Evolutionary conservation across 2,113 vertebrate species (phyloP).

Genomic region (Trachemys scripta): DNA sequence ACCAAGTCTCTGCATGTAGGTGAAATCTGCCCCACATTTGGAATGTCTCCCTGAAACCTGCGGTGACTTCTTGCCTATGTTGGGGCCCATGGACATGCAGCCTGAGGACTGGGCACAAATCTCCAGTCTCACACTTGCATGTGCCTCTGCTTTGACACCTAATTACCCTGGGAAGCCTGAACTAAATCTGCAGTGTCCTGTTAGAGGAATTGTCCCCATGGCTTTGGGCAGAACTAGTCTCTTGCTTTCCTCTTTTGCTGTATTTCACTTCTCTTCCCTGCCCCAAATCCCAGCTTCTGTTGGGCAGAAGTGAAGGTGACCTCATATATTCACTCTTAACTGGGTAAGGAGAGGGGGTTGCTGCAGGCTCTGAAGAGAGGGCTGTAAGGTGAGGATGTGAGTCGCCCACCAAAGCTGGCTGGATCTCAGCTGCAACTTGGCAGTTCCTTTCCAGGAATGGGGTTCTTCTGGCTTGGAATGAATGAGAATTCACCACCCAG

Average conservation of each 20-base stretch:
- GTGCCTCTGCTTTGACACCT: background rate
- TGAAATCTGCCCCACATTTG: background rate
- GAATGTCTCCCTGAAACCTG: background rate
- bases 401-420: background rate
- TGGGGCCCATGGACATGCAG: background rate
- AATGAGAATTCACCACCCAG: background rate
- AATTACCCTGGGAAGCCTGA: background rate
- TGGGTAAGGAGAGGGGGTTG: conserved; percentile 1
- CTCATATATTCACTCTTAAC: background rate
- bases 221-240: background rate
- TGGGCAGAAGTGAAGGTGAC: background rate
- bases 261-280: background rate
- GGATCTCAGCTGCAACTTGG: background rate
- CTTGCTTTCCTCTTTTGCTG: background rate
- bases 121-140: background rate
- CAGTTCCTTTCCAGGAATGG: background rate
- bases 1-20: background rate
- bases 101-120: background rate
- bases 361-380: background rate
- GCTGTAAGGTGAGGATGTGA: background rate
- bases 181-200: background rate
- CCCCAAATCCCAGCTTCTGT: background rate
- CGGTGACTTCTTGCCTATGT: background rate
- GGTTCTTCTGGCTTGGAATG: background rate
- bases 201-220: background rate